Conservation (phyloP, 2,797 vertebrate species). For the Crenichthys baileyi region DNA sequence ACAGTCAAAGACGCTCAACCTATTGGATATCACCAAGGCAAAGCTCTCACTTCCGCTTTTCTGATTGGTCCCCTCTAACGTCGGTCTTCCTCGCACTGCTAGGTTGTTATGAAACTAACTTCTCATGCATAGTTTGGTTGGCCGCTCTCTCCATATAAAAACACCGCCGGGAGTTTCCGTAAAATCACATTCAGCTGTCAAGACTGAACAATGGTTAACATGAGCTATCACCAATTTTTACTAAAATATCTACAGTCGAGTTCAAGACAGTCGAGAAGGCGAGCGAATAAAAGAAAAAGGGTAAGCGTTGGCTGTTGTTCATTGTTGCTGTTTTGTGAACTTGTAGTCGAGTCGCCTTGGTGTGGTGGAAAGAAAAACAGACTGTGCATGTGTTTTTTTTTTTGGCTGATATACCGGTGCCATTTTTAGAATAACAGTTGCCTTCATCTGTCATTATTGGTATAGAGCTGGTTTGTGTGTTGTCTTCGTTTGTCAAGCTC, state of each 20-base stretch:
- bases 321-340: slow-evolving; percentile 26
- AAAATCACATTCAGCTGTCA: slow-evolving; percentile 84
- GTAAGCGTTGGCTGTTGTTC: slow-evolving; percentile 67
- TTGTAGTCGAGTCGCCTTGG: slow-evolving; percentile 25
- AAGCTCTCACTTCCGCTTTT: slow-evolving; percentile 58
- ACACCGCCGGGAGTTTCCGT: slow-evolving; percentile 86
- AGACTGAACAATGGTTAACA: slow-evolving; percentile 90
- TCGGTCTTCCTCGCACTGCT: background rate
- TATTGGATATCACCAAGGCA: slow-evolving; percentile 86
- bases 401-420: slow-evolving; percentile 62
- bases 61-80: slow-evolving; percentile 44
- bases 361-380: slow-evolving; percentile 27
- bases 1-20: accelerated
- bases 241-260: slow-evolving; percentile 84
- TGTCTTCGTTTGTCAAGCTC: slow-evolving; percentile 15
- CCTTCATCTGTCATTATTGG: slow-evolving; percentile 50
- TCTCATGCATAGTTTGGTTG: slow-evolving; percentile 81
- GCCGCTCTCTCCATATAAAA: slow-evolving; percentile 80
- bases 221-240: slow-evolving; percentile 85
- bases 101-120: slow-evolving; percentile 61
- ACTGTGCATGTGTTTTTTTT: slow-evolving; percentile 60
- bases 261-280: slow-evolving; percentile 84
- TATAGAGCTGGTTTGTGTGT: slow-evolving; percentile 14
- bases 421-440: slow-evolving; percentile 75
- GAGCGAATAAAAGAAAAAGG: slow-evolving; percentile 87